Evolutionary conservation across 1,140 invertebrate species (phyloP).

Genomic region (Tetramorium parvispinum): DNA sequence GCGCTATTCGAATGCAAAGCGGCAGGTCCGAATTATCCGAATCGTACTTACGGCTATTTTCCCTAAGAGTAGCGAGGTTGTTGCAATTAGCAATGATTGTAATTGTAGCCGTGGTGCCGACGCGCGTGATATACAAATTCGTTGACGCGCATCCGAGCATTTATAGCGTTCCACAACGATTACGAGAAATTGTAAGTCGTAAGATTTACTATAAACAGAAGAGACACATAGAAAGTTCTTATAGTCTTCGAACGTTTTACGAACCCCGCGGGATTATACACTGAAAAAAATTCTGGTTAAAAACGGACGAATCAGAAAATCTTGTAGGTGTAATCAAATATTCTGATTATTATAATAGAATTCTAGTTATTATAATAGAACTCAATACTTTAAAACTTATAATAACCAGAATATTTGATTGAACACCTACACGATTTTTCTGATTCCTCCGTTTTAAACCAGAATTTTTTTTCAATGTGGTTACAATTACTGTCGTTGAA

Average conservation of each 20-base stretch:
- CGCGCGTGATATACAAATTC: slow-evolving; percentile 12
- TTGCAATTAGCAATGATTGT: slow-evolving; percentile 21
- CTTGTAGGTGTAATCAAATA: no score
- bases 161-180: slow-evolving; percentile 20
- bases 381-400: no score
- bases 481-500: slow-evolving; percentile 39
- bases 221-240: background rate
- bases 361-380: no score
- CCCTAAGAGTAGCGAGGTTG: background rate
- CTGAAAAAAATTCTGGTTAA: no score
- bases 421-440: no score
- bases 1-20: background rate
- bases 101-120: slow-evolving; percentile 47
- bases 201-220: background rate
- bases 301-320: no score
- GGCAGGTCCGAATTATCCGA: background rate
- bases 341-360: no score
- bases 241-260: slow-evolving; percentile 4
- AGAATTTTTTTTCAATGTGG: background rate
- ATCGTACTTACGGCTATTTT: background rate
- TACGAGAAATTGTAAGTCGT: slow-evolving; percentile 14
- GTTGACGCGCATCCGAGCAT: slow-evolving; percentile 27
- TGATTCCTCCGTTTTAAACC: no score
- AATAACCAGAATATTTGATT: no score
- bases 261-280: slow-evolving; percentile 25